phyloP scores from a whole-genome alignment of 2,888 invertebrate species.

The Drosophila hamatofila region DNA sequence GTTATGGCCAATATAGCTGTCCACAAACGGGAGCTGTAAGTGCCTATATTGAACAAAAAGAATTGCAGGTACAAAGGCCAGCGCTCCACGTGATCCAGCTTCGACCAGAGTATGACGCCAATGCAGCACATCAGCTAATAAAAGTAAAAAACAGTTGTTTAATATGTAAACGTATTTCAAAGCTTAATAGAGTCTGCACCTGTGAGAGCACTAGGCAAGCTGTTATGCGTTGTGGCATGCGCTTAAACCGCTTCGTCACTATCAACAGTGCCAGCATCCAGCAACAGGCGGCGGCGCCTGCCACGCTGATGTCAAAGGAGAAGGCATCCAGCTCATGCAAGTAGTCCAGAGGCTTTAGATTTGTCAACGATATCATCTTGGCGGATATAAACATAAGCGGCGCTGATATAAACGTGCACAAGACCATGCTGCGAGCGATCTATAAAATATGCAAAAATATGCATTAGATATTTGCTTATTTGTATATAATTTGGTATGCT shows the following conservation, averaged over 20 bases:
- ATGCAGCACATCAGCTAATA: slow-evolving; percentile 88
- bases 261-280: slow-evolving; percentile 92
- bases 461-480: background rate
- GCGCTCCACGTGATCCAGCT: slow-evolving; percentile 86
- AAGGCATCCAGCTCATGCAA: slow-evolving; percentile 91
- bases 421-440: slow-evolving; percentile 97
- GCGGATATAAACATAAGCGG: slow-evolving; percentile 98
- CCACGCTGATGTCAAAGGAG: slow-evolving; percentile 93
- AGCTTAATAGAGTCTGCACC: slow-evolving; percentile 86
- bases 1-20: slow-evolving; percentile 93
- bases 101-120: slow-evolving; percentile 91
- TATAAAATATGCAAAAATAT: slow-evolving; percentile 83
- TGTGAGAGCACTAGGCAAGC: slow-evolving; percentile 92
- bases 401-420: slow-evolving; percentile 96
- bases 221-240: slow-evolving; percentile 93
- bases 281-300: slow-evolving; percentile 90
- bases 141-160: background rate
- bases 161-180: background rate
- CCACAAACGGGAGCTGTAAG: slow-evolving; percentile 94
- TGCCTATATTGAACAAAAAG: slow-evolving; percentile 90
- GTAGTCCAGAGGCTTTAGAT: slow-evolving; percentile 89
- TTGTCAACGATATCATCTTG: slow-evolving; percentile 94
- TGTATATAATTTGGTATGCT: slow-evolving; percentile 63
- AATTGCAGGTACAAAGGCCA: slow-evolving; percentile 91
- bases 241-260: slow-evolving; percentile 90